Conservation (phyloP, 1,140 invertebrate genomes). For the Chrysoperla carnea region DNA sequence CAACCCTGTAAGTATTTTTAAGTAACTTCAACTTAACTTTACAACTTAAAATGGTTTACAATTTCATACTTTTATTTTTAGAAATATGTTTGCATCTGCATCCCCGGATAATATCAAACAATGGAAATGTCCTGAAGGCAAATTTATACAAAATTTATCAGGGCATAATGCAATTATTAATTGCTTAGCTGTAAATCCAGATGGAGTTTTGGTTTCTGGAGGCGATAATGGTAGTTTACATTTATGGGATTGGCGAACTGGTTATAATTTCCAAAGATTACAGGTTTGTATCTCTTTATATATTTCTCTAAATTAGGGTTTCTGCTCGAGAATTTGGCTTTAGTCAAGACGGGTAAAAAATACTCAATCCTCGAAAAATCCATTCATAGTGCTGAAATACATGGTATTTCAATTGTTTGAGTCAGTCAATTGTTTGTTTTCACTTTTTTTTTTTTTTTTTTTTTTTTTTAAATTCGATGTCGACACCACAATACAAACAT, state of each 20-base stretch:
- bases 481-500: too few species aligned
- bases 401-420: too few species aligned
- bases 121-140: conserved; percentile 97
- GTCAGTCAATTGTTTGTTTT: too few species aligned
- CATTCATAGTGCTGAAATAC: too few species aligned
- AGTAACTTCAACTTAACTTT: too few species aligned
- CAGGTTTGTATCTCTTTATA: conserved; percentile 26
- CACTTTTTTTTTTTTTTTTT: too few species aligned
- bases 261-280: conserved; percentile 91
- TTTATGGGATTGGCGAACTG: conserved; percentile 98
- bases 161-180: conserved; percentile 98
- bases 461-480: too few species aligned
- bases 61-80: conserved; percentile 19
- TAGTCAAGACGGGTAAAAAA: too few species aligned
- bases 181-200: conserved; percentile 82
- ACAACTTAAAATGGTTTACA: not conserved
- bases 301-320: too few species aligned
- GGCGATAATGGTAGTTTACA: conserved; percentile 98
- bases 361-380: too few species aligned
- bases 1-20: conserved; percentile 44
- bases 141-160: conserved; percentile 93
- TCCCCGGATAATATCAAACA: conserved; percentile 99
- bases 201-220: conserved; percentile 92
- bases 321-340: too few species aligned
- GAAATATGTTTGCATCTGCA: conserved; percentile 92